Percentiles rank a stretch among this genome's conserved stretches.
These are phyloP conservation scores for Pangasius larnaudii DNA, from an alignment of 2,797 vertebrate species.

Conservation along the genomic window DNA sequence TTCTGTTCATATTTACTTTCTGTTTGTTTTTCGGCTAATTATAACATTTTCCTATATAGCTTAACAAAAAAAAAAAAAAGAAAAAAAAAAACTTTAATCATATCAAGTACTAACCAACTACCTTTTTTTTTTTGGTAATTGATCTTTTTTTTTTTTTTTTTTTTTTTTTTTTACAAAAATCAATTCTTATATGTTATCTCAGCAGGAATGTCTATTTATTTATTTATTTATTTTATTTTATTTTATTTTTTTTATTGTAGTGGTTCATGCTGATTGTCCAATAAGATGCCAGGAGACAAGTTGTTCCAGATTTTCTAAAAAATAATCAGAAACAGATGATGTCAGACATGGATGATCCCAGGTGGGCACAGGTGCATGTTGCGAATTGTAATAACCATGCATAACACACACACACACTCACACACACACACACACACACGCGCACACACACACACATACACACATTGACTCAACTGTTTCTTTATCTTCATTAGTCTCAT, in stretches of 20 bases:
- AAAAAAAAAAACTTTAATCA: neutral
- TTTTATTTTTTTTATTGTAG: neutral
- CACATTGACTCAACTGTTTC: constrained; percentile 20
- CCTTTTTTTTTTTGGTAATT: too few relatives aligned
- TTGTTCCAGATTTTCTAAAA: neutral
- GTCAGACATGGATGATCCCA: constrained; percentile 31
- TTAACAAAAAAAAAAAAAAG: too few relatives aligned
- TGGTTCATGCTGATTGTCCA: neutral
- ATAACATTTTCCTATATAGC: neutral
- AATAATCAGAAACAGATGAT: neutral
- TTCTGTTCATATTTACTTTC: neutral
- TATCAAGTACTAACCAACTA: neutral
- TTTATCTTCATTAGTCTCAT: constrained; percentile 11
- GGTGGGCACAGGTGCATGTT: constrained; percentile 38
- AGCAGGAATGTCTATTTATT: neutral
- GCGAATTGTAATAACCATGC: constrained; percentile 11
- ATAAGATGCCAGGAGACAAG: neutral
- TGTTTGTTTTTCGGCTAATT: neutral
- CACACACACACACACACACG: constrained; percentile 28
- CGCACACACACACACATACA: constrained; percentile 3
- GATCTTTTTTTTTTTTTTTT: neutral
- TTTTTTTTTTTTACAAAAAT: neutral
- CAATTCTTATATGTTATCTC: neutral
- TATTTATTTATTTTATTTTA: neutral
- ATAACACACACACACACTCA: constrained; percentile 11